Evolutionary conservation across 2,797 vertebrate genomes (phyloP), one percentile per base, ranked within the genome.

Genomic region (Macroramphosus scolopax): DNA sequence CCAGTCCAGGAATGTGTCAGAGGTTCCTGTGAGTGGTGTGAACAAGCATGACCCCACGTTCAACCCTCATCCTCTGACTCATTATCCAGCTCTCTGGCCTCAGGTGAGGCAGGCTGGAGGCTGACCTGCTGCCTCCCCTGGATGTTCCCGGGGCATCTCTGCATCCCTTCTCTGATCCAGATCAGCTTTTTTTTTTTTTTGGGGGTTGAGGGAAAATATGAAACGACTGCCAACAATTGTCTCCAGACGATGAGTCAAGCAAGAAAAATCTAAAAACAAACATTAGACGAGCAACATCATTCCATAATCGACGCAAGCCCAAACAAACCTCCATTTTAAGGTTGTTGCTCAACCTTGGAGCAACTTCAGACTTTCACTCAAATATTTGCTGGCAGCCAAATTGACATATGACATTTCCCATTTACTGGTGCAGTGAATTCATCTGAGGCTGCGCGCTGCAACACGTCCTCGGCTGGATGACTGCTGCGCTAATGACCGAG

Each of bases 61-160:
- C 48, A 78, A 70, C 73, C 51, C 41, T 49, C 49, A 62, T 34
- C 38, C 51, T 30, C 24, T 16, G 33, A 57, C 57, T 50, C 44
- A 48, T 49, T 55, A 42, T 57, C 47, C 37, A 53, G 46, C 16
- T 40, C 51, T 57, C 35, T 60, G 29, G 67, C 71, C 66, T 56
- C 61, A 70, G 80, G 72, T 80, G n/a, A 56, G 35, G 57, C 51
- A 62, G 59, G 63, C 50, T 54, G 45, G 39, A 63, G 43, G 61
- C 38, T 53, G 65, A 78, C 56, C 57, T 53, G 52, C 33, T 34
- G 40, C 55, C 68, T 60, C 71, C 64, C 60, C 20, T 22, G 20
- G 20, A 22, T 22, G 6, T 3, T 22, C 20, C 20, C 6, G 20
- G 6, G 20, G 20, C 20, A 22, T 22, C 20, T 3, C 6, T 22